These are phyloP conservation scores for Berghia stephanieae DNA, from an alignment of 1,140 invertebrate genomes.

Conservation along the genomic window DNA sequence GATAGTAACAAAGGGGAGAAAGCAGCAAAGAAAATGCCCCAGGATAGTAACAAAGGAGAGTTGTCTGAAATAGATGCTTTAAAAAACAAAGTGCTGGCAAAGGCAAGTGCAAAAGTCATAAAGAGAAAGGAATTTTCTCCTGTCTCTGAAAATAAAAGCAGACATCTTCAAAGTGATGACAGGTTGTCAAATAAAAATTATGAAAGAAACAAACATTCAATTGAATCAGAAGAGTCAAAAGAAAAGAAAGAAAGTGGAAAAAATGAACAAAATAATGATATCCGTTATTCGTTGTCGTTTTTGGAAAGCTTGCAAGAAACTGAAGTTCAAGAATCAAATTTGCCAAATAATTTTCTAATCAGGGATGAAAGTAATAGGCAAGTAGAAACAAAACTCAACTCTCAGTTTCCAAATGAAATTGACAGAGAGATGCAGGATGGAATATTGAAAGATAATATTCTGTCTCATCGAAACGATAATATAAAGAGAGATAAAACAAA, in stretches of 20 bases:
- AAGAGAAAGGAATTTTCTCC: background rate
- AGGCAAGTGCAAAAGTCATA: background rate
- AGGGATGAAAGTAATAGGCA: too few relatives aligned
- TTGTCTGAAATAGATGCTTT: background rate
- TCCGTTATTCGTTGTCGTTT: background rate
- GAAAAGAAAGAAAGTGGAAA: background rate
- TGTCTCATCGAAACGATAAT: too few relatives aligned
- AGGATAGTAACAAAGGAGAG: background rate
- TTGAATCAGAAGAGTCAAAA: background rate
- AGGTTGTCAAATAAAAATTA: background rate
- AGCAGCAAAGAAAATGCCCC: background rate
- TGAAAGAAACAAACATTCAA: background rate
- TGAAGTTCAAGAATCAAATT: too few relatives aligned
- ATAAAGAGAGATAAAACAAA: too few relatives aligned
- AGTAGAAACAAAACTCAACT: too few relatives aligned
- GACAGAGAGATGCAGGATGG: too few relatives aligned
- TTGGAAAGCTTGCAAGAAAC: background rate
- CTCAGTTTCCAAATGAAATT: too few relatives aligned
- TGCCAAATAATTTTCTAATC: too few relatives aligned
- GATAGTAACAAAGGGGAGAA: too few relatives aligned
- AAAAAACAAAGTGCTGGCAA: background rate
- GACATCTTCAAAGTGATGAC: background rate
- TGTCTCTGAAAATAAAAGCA: background rate
- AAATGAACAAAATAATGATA: background rate
- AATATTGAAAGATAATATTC: too few relatives aligned